phyloP scores from a whole-genome alignment of 2,113 vertebrate genomes.

The Alligator mississippiensis region DNA sequence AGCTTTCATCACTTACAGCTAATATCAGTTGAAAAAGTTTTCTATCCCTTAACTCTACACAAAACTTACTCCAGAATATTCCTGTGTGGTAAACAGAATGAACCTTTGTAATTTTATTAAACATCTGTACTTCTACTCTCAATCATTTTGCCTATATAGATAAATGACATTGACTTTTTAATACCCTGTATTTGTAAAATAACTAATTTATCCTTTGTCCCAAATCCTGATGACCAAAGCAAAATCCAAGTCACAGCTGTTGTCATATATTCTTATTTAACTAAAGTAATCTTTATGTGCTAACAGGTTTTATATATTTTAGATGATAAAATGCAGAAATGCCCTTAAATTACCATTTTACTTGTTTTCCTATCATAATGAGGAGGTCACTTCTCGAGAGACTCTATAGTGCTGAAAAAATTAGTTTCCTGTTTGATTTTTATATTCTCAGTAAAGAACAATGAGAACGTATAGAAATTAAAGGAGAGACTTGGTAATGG shows the following conservation, averaged over 20 bases:
- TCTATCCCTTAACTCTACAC: background rate
- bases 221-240: background rate
- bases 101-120: rapidly evolving
- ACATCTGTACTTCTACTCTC: background rate
- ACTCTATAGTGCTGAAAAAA: background rate
- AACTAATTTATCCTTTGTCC: background rate
- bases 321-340: slow-evolving; percentile 34
- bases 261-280: slow-evolving; percentile 15
- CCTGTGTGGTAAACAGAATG: background rate
- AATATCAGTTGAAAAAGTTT: rapidly evolving
- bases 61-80: background rate
- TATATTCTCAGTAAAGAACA: slow-evolving; percentile 46
- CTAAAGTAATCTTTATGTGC: slow-evolving; percentile 17
- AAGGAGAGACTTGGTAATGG: background rate
- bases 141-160: background rate
- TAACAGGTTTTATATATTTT: slow-evolving; percentile 43
- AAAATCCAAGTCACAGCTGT: background rate
- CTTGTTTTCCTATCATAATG: slow-evolving; percentile 38
- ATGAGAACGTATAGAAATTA: slow-evolving; percentile 14
- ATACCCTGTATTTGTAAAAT: background rate
- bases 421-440: slow-evolving; percentile 41
- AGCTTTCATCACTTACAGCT: background rate
- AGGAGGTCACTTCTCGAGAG: slow-evolving; percentile 26
- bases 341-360: slow-evolving; percentile 13
- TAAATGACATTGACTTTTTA: background rate